These are phyloP conservation scores for Malacoctenus gilli DNA, from an alignment of 2,797 vertebrate genomes.

Conservation along the genomic window DNA sequence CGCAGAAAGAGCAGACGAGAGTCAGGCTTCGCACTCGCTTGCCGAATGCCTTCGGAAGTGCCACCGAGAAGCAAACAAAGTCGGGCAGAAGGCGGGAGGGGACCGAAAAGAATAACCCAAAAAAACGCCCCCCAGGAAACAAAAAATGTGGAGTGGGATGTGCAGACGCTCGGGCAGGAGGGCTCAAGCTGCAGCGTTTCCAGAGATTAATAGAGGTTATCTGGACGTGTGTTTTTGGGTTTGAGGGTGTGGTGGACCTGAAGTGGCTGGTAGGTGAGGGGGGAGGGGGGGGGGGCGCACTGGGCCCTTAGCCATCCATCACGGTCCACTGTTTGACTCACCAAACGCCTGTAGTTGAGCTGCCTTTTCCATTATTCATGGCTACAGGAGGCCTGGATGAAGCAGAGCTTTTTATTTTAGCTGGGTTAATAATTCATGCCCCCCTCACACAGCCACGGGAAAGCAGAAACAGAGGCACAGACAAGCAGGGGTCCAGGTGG, in stretches of 20 bases:
- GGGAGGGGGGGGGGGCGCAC: slow-evolving; percentile 35
- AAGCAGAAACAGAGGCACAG: slow-evolving; percentile 73
- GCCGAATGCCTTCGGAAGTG: too few species aligned
- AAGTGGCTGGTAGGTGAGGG: slow-evolving; percentile 47
- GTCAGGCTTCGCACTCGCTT: too few species aligned
- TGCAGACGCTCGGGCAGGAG: slow-evolving; percentile 32
- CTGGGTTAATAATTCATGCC: slow-evolving; percentile 86
- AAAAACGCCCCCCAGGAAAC: slow-evolving; percentile 40
- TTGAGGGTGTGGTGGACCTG: slow-evolving; percentile 62
- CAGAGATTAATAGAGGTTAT: slow-evolving; percentile 68
- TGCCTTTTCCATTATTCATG: slow-evolving; percentile 84
- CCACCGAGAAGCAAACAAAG: too few species aligned
- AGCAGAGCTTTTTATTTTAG: slow-evolving; percentile 85
- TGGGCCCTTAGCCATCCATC: slow-evolving; percentile 77
- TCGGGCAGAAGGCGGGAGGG: too few species aligned
- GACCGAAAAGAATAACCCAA: slow-evolving; percentile 47
- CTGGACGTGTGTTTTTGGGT: slow-evolving; percentile 55
- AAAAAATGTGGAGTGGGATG: slow-evolving; percentile 28
- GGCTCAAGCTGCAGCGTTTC: slow-evolving; percentile 43
- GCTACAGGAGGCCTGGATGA: slow-evolving; percentile 76
- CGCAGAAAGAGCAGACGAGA: slow-evolving; percentile 6
- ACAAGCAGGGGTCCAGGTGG: slow-evolving; percentile 72
- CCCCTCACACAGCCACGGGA: slow-evolving; percentile 73
- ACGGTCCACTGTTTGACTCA: slow-evolving; percentile 80
- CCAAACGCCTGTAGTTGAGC: slow-evolving; percentile 82